Conservation (phyloP, 2,888 invertebrate species). For the Hypolimnas misippus region DNA sequence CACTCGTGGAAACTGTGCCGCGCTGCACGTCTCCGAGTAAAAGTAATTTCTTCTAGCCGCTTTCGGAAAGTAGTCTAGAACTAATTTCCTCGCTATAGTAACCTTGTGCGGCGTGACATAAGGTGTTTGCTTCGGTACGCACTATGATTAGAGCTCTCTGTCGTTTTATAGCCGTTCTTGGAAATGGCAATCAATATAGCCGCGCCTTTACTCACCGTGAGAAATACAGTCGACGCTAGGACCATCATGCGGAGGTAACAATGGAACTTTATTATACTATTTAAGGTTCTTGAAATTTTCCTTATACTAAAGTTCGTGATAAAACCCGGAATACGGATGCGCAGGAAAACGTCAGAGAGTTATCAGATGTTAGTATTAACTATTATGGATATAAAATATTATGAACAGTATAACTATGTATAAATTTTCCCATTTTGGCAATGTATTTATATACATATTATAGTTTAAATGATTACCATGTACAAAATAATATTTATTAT, state of each 20-base stretch:
- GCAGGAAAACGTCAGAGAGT: too few relatives aligned
- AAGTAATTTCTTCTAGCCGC: constrained; percentile 83
- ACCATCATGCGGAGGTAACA: constrained; percentile 26
- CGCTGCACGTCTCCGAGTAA: constrained; percentile 75
- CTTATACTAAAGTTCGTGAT: not conserved
- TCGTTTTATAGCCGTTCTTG: constrained; percentile 60
- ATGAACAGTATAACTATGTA: too few relatives aligned
- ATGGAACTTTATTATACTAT: constrained; percentile 24
- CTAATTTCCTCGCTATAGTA: constrained; percentile 73
- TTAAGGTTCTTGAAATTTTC: not conserved
- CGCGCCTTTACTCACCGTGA: constrained; percentile 49
- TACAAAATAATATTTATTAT: not conserved
- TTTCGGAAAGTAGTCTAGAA: constrained; percentile 79
- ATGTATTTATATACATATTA: too few relatives aligned
- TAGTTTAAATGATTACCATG: not conserved
- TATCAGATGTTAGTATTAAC: too few relatives aligned
- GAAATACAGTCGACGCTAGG: constrained; percentile 34
- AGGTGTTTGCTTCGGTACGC: constrained; percentile 61
- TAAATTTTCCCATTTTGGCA: too few relatives aligned
- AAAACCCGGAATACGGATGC: not conserved
- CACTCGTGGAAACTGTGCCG: constrained; percentile 80
- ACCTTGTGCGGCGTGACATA: constrained; percentile 79
- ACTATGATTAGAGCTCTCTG: constrained; percentile 70
- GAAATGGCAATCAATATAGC: constrained; percentile 63
- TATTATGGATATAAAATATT: too few relatives aligned